These are phyloP conservation scores for Alsophila aescularia DNA, from an alignment of 2,888 invertebrate species.

Conservation along the genomic window DNA sequence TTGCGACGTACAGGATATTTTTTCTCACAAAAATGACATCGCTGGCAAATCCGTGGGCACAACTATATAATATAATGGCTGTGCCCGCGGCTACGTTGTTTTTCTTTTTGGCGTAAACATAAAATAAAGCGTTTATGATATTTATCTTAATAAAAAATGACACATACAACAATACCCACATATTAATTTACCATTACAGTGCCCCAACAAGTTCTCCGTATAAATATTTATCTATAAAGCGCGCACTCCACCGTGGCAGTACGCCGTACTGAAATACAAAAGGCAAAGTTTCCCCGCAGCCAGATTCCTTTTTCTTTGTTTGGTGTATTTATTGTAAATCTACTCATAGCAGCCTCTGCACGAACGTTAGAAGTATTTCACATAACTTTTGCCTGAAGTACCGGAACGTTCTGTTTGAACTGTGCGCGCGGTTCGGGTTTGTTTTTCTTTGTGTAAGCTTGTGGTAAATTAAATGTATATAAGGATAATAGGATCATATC, in stretches of 20 bases:
- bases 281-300: conserved; percentile 81
- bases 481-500: conserved; percentile 20
- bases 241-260: conserved; percentile 37
- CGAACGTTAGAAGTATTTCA: conserved; percentile 78
- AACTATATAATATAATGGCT: too few relatives aligned
- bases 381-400: conserved; percentile 75
- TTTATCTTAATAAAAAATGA: too few relatives aligned
- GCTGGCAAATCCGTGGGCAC: too few relatives aligned
- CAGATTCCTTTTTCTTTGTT: conserved; percentile 84
- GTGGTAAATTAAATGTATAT: conserved; percentile 28
- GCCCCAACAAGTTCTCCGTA: conserved; percentile 35
- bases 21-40: too few relatives aligned
- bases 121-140: too few relatives aligned
- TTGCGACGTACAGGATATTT: too few relatives aligned
- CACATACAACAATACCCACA: background rate
- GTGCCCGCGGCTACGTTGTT: too few relatives aligned
- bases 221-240: conserved; percentile 54
- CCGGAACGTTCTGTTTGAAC: conserved; percentile 37
- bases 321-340: conserved; percentile 84
- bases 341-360: conserved; percentile 77
- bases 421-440: conserved; percentile 31
- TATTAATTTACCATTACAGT: conserved; percentile 37
- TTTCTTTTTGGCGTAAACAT: too few relatives aligned
- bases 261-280: conserved; percentile 64
- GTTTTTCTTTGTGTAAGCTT: conserved; percentile 35